phyloP scores from a whole-genome alignment of 1,140 invertebrate genomes.

The Pseudomyrmex dendroicus region DNA sequence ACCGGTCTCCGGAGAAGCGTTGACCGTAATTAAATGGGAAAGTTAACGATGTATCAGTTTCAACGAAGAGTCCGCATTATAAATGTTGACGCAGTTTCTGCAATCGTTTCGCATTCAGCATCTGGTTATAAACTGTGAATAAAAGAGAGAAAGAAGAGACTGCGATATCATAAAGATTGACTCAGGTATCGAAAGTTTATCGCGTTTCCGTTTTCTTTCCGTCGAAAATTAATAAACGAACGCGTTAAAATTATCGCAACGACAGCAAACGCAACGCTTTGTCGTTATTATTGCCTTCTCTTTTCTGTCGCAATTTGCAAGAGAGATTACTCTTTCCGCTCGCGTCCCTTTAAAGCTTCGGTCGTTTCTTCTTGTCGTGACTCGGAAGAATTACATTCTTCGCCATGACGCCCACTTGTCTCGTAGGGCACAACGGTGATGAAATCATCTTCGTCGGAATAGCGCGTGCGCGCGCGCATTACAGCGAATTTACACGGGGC shows the following conservation, averaged over 20 bases:
- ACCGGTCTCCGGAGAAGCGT: conserved; percentile 12
- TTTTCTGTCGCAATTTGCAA: conserved; percentile 22
- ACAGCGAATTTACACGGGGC: conserved; percentile 47
- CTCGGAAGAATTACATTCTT: conserved; percentile 54
- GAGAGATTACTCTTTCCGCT: conserved; percentile 10
- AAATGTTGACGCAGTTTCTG: too few species aligned
- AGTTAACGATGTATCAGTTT: too few species aligned
- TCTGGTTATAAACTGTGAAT: too few species aligned
- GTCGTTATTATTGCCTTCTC: neutral
- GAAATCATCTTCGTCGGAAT: conserved; percentile 55
- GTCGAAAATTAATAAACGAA: neutral
- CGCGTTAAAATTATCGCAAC: conserved; percentile 26
- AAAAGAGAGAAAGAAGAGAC: too few species aligned
- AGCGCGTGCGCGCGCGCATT: conserved; percentile 1
- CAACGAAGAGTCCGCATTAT: too few species aligned
- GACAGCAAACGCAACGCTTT: conserved; percentile 25
- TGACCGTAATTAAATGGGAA: conserved; percentile 33
- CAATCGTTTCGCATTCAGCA: too few species aligned
- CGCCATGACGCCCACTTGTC: conserved; percentile 50
- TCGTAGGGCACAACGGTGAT: conserved; percentile 50
- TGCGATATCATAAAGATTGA: neutral
- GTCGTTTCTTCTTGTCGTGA: neutral
- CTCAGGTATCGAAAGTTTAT: neutral
- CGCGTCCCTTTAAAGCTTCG: neutral
- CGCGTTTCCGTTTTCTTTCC: neutral